A percentile compares a stretch with the other conserved stretches of the same genome.
Conservation (phyloP, 2,797 vertebrate genomes). For the Cyclopterus lumpus region DNA sequence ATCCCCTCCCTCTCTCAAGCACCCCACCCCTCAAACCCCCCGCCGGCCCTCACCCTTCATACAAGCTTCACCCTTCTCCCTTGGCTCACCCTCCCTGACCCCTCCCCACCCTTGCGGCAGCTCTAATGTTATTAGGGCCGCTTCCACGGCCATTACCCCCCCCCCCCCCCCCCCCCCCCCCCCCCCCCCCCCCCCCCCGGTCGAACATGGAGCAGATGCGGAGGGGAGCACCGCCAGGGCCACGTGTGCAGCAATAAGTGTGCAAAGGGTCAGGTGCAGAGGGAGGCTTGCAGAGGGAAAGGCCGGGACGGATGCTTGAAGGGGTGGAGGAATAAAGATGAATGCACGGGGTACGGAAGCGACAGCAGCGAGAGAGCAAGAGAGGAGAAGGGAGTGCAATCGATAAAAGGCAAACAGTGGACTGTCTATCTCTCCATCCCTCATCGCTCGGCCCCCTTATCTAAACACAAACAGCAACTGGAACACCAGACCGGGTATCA, state of each 20-base stretch:
- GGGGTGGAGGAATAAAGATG: constrained; percentile 16
- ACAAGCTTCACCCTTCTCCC: constrained; percentile 39
- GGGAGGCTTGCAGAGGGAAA: constrained; percentile 24
- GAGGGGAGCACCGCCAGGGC: constrained; percentile 50
- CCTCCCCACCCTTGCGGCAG: constrained; percentile 70
- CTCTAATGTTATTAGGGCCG: constrained; percentile 81
- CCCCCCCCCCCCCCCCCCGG: neutral
- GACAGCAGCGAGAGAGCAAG: constrained; percentile 25
- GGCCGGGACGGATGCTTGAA: neutral
- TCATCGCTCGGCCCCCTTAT: constrained; percentile 45
- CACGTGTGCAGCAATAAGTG: constrained; percentile 53
- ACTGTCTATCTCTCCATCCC: constrained; percentile 54
- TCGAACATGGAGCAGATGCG: constrained; percentile 54
- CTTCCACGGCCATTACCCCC: constrained; percentile 76
- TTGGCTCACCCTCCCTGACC: constrained; percentile 61
- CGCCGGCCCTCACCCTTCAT: constrained; percentile 49
- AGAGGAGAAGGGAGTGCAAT: constrained; percentile 43
- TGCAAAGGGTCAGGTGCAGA: constrained; percentile 59
- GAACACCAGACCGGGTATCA: constrained; percentile 49
- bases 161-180: too few species aligned
- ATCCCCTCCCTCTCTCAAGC: constrained; percentile 44
- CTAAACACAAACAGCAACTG: constrained; percentile 73
- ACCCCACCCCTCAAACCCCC: constrained; percentile 47
- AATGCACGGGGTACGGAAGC: constrained; percentile 19
- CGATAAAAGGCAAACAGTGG: constrained; percentile 74